Evolutionary conservation across 2,888 invertebrate species (phyloP).

Genomic region (Mimachlamys varia): DNA sequence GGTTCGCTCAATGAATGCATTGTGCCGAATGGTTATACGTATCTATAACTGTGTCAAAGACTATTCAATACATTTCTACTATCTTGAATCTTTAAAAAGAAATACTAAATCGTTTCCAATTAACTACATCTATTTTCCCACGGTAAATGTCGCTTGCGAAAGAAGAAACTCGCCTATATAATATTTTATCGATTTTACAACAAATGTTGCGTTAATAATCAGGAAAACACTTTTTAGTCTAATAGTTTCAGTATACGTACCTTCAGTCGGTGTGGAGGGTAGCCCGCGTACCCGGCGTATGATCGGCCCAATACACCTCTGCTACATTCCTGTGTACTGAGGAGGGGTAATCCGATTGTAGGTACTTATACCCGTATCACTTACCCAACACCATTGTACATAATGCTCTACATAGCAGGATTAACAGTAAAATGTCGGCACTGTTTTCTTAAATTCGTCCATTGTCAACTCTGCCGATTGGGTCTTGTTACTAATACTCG

Average conservation of each 20-base stretch:
- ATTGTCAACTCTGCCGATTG: conserved; percentile 2
- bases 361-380: conserved; percentile 28
- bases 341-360: conserved; percentile 32
- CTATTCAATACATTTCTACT: neutral
- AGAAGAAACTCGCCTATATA: neutral
- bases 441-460: conserved; percentile 28
- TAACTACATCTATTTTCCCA: neutral
- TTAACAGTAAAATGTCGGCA: conserved; percentile 23
- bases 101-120: no score
- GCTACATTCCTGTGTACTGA: neutral
- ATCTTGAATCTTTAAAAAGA: no score
- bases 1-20: neutral
- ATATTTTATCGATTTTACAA: conserved; percentile 1
- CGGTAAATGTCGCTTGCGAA: neutral
- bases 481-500: neutral
- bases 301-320: neutral
- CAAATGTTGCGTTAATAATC: neutral
- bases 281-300: neutral
- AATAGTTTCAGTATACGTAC: neutral
- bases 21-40: neutral
- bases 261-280: neutral
- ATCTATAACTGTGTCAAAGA: neutral
- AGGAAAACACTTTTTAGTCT: neutral
- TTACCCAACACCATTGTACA: conserved; percentile 19
- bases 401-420: neutral